Evolutionary conservation across 2,888 invertebrate genomes (phyloP), one percentile per base, ranked within the genome.

Genomic region (Lottia gigantea): DNA sequence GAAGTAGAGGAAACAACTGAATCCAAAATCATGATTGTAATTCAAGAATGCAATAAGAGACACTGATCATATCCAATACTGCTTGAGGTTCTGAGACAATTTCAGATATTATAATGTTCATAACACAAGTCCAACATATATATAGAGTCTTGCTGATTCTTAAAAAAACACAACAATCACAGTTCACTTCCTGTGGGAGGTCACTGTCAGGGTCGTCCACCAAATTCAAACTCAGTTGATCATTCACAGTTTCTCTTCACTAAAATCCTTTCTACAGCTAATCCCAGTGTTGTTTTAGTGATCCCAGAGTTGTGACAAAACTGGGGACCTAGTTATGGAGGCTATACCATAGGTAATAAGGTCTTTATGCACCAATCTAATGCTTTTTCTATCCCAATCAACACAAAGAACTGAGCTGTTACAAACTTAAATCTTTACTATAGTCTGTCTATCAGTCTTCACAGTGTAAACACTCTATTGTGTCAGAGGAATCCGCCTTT

Each of bases 111-210:
- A n/a, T 55, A 55, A 23, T 55, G 55, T 19, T 23, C 55, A 19
- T 23, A 55, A 11, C 19, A 19, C 55, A 55, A 23, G 55, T 55
- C 19, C 55, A 55, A 55, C 55, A 55, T 55, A 55, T 55, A 55
- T 23, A 55, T 55, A 55, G 19, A 23, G 55, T 55, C 55, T 55
- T 19, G 55, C 23, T 55, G 19, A 55, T 55, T 23, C 19, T 23
- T 55, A 23, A 23, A 23, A 55, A 55, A 55, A 55, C 55, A 55
- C 55, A 19, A 12, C 55, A 55, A 55, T 55, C 55, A 23, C 19
- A 19, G 23, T 55, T 55, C 55, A 55, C 55, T 55, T 55, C 55
- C 55, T 55, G 55, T 55, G 55, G 55, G 55, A 55, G 55, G 55
- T 55, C 55, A 55, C 55, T 23, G 23, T 23, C 55, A 55, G 55